phyloP scores from a whole-genome alignment of 2,888 invertebrate genomes.

The Agrypnus murinus region DNA sequence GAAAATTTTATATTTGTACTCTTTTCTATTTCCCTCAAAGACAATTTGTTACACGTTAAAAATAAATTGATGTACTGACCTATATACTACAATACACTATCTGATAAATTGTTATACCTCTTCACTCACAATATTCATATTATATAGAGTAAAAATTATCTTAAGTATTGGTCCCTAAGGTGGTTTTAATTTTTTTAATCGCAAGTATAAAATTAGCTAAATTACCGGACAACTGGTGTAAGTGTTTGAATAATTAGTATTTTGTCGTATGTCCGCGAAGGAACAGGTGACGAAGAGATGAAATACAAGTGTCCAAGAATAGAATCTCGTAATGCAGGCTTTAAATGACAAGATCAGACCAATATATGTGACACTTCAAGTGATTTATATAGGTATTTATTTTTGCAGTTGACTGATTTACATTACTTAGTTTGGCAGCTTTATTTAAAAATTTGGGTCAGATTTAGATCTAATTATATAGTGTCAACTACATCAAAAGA shows the following conservation, averaged over 20 bases:
- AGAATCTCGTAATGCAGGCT: slow-evolving; percentile 58
- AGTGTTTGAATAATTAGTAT: slow-evolving; percentile 1
- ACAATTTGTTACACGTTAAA: too few species aligned
- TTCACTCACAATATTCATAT: too few species aligned
- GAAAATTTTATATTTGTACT: too few species aligned
- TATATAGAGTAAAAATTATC: too few species aligned
- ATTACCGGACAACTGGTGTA: too few species aligned
- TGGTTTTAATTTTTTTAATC: too few species aligned
- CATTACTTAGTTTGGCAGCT: slow-evolving; percentile 55
- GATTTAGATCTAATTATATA: slow-evolving; percentile 56
- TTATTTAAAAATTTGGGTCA: slow-evolving; percentile 54
- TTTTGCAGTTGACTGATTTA: slow-evolving; percentile 57
- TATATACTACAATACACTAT: too few species aligned
- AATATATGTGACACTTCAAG: slow-evolving; percentile 54
- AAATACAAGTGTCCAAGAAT: slow-evolving; percentile 55
- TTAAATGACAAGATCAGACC: slow-evolving; percentile 56
- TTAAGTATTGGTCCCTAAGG: too few species aligned
- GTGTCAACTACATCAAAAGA: slow-evolving; percentile 39
- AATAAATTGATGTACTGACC: too few species aligned
- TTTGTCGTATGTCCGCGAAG: slow-evolving; percentile 38
- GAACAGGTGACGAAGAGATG: slow-evolving; percentile 59
- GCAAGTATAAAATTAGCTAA: too few species aligned
- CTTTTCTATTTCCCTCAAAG: too few species aligned
- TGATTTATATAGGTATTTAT: slow-evolving; percentile 58
- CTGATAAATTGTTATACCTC: too few species aligned